Evolutionary conservation across 2,888 invertebrate species (phyloP), one percentile per base, ranked within the genome.

Genomic region (Odiellus spinosus): DNA sequence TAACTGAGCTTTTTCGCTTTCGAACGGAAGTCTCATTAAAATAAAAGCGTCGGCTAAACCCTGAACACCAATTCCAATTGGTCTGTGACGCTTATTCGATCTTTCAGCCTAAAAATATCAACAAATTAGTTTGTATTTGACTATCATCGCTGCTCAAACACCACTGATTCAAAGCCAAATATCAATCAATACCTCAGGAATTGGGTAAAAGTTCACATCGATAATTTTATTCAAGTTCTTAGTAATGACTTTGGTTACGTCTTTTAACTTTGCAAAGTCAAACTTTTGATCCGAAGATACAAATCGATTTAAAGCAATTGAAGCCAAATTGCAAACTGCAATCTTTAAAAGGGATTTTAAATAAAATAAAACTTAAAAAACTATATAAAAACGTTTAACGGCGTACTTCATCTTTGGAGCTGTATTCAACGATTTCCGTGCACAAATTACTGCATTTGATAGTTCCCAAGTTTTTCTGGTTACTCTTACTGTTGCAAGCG

Each of bases 381-480:
- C 15, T 34, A 39, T 39, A 44, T 21, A n/a, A n/a, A 42, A 15
- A 33, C 2, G 8, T 4, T 2, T 18, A 52, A 51, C 32, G 45
- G 8, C 49, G 42, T n/a, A 73, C 78, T 74, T 96, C 95, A 67
- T 91, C 87, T 2, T 78, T 68, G 12, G 86, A 76, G 2, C 86
- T 87, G 66, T 91, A 98, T 65, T 98, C 86, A 0, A 98, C 78
- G 56, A 98, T 87, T 74, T 99, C 98, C 1, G 98, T 96, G 64
- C 96, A 98, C 34, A 98, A 71, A 66, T 98, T 98, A 59, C 91
- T 90, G 66, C 93, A 88, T 68, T 91, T 93, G 56, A 98, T 98
- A 1, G 96, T 96, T 12, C 98, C 98, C 48, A 98, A 70, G 69
- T 98, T 95, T 66, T 96, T 82, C 61, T 99, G 98, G 66, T 98